Conservation (phyloP, 2,888 invertebrate genomes). For the Rosalia funebris region DNA sequence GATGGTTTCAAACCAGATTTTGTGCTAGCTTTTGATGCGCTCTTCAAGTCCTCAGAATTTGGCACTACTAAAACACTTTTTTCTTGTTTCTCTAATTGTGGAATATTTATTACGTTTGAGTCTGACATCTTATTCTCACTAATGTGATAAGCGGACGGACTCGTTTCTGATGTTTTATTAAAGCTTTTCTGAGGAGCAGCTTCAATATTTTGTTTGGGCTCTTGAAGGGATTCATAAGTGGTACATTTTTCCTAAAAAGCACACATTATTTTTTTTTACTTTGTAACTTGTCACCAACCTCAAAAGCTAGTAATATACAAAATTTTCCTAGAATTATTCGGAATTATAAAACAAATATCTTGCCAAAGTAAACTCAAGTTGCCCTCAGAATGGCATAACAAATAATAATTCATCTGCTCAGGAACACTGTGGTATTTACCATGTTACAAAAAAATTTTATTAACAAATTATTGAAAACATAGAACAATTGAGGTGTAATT, state of each 20-base stretch:
- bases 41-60: conserved; percentile 36
- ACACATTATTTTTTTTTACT: no score
- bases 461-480: no score
- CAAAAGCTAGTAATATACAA: no score
- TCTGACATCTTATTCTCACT: conserved; percentile 33
- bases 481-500: no score
- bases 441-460: no score
- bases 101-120: conserved; percentile 16
- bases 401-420: no score
- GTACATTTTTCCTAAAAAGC: conserved; percentile 42
- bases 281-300: no score
- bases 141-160: conserved; percentile 4
- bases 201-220: conserved; percentile 31
- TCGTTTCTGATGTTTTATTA: conserved; percentile 6
- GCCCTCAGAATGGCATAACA: no score
- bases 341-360: no score
- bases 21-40: conserved; percentile 45
- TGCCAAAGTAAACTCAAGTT: no score
- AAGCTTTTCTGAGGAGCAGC: conserved; percentile 28
- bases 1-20: conserved; percentile 49
- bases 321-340: no score
- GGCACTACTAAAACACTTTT: conserved; percentile 46
- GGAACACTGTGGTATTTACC: no score
- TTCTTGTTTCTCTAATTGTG: conserved; percentile 36
- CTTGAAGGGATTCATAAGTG: conserved; percentile 38